Evolutionary conservation across 2,888 invertebrate species (phyloP).

Genomic region (Meta bourneti): DNA sequence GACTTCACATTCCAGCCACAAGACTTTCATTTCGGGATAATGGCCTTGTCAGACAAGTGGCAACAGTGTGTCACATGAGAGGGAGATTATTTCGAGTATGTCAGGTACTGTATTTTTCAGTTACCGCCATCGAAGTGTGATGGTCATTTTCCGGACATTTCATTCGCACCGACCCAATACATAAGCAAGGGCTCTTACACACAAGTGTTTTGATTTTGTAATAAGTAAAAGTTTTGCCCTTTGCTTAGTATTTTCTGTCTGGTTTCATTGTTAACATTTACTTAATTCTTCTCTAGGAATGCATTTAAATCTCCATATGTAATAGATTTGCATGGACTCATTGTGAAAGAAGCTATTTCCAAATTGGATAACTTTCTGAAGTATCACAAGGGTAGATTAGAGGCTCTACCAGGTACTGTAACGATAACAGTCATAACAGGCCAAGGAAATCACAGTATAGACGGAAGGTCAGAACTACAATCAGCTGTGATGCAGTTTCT

Average conservation of each 20-base stretch:
- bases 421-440: background rate
- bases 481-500: background rate
- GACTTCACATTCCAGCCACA: background rate
- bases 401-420: background rate
- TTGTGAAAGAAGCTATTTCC: background rate
- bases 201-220: background rate
- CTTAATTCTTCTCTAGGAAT: background rate
- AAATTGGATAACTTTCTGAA: background rate
- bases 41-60: background rate
- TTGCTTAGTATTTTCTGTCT: background rate
- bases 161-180: too few species aligned
- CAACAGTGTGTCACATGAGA: too few species aligned
- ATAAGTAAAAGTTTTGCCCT: background rate
- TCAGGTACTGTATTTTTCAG: too few species aligned
- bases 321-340: background rate
- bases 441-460: background rate
- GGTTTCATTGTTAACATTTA: background rate
- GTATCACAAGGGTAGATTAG: background rate
- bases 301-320: background rate
- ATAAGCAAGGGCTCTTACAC: too few species aligned
- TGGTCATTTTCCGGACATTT: too few species aligned
- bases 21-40: background rate
- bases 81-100: too few species aligned
- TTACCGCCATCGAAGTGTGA: too few species aligned
- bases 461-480: background rate